Evolutionary conservation across 2,797 vertebrate genomes (phyloP), one percentile per base, ranked within the genome.

Genomic region (Otolemur crassicaudatus): DNA sequence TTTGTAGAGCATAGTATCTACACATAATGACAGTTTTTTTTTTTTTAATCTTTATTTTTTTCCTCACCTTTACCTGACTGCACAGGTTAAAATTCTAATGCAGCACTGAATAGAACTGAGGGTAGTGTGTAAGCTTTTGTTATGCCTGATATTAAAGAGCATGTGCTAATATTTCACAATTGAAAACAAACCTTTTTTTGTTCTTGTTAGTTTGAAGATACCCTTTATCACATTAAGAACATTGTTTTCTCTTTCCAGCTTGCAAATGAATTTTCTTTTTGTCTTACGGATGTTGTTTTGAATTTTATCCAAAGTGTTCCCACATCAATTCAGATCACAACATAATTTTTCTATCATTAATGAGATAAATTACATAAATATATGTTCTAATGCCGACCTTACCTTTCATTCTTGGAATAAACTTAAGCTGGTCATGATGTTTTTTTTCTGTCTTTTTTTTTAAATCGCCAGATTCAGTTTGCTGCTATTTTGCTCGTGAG

Each of bases 401-500:
- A 76, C 1, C 40, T 95, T 95, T 92, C 19, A 27, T 61, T 94
- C n/a, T 40, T 89, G 40, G 46, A 96, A 90, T 79, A 69, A 84
- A 58, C 12, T n/a, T 72, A 85, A 25, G 61, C 84, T 81, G 56
- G 61, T 84, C 27, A 79, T 14, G 8, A 70, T 65, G 13, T 4
- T 34, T 56, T 77, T 69, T 65, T 34, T 37, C 7, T 43, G 7
- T 43, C 40, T 82, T 46, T 93, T 88, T 70, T 70, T 84, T 61
- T 3, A 29, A 94, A 37, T 63, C 82, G 37, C 58, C 46, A 40
- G 34, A 69, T 95, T 86, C 27, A 25, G 5, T 37, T 75, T 95
- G 83, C 37, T 86, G 92, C 61, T 53, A 90, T 84, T 88, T 97
- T 94, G 37, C 61, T 97, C 72, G 31, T 73, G 46, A 75, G 76